A percentile compares a stretch with the other conserved stretches of the same genome.
These are phyloP conservation scores for Hydrochoerus hydrochaeris DNA, from an alignment of 2,113 vertebrate genomes.

Conservation along the genomic window DNA sequence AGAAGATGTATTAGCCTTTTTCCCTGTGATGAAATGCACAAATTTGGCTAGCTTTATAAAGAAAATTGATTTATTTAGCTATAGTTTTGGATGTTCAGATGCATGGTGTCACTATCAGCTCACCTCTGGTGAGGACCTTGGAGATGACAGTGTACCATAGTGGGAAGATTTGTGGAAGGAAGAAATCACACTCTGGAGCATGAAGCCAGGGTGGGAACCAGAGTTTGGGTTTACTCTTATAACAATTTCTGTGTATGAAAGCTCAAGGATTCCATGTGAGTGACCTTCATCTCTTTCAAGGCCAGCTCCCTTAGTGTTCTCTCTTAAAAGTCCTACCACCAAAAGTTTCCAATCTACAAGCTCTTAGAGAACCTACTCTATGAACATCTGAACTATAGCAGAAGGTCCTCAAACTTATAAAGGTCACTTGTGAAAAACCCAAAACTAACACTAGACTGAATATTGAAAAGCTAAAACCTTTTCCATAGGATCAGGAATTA, in stretches of 20 bases:
- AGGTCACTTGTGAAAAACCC: neutral
- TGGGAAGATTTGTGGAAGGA: neutral
- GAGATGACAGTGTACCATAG: neutral
- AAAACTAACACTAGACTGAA: neutral
- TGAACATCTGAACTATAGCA: neutral
- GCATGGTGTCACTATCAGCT: neutral
- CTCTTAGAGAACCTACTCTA: neutral
- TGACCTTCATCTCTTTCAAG: neutral
- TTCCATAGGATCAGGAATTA: neutral
- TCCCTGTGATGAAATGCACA: neutral
- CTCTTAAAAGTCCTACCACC: neutral
- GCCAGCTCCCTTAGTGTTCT: neutral
- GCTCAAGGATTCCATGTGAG: neutral
- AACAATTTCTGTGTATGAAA: neutral
- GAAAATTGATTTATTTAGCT: neutral
- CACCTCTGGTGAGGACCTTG: neutral
- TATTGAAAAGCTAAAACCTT: neutral
- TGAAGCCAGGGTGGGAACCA: neutral
- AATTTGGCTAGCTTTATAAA: neutral
- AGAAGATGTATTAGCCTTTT: no score
- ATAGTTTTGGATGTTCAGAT: neutral
- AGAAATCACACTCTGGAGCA: neutral
- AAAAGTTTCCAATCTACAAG: neutral
- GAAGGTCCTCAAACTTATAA: neutral
- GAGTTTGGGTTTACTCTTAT: neutral